phyloP scores from a whole-genome alignment of 2,888 invertebrate species.

The Campoletis raptor region DNA sequence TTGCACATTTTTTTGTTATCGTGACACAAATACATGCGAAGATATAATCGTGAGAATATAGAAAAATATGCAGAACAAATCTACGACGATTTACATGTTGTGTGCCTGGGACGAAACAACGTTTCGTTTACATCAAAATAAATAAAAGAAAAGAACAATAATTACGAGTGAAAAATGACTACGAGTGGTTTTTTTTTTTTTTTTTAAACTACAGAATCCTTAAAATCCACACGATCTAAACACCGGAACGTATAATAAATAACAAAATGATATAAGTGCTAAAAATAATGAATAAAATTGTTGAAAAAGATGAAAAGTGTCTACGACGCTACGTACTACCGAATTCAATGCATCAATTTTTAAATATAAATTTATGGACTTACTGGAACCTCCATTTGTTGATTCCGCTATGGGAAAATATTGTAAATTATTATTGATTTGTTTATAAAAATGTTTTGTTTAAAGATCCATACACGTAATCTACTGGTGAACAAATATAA shows the following conservation, averaged over 20 bases:
- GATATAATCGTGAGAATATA: neutral
- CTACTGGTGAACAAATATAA: constrained; percentile 54
- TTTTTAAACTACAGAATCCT: neutral
- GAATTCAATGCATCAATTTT: constrained; percentile 75
- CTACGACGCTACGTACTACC: constrained; percentile 63
- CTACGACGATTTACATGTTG: neutral
- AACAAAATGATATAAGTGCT: neutral
- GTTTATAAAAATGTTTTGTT: constrained; percentile 16
- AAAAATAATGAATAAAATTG: constrained; percentile 10
- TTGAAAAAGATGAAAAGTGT: constrained; percentile 62
- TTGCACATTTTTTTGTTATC: neutral
- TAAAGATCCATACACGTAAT: constrained; percentile 44
- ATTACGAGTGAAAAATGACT: neutral
- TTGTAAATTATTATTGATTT: constrained; percentile 83
- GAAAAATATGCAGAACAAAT: neutral
- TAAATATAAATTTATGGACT: constrained; percentile 84
- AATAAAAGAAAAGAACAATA: neutral
- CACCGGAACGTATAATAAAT: neutral
- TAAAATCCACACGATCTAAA: neutral
- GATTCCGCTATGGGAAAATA: constrained; percentile 89
- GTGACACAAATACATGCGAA: neutral
- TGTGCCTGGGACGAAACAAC: neutral
- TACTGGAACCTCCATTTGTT: constrained; percentile 90
- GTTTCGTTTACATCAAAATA: neutral
- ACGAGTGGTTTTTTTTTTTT: no score